Conservation (phyloP, 2,888 invertebrate genomes). For the Ectobius pallidus region DNA sequence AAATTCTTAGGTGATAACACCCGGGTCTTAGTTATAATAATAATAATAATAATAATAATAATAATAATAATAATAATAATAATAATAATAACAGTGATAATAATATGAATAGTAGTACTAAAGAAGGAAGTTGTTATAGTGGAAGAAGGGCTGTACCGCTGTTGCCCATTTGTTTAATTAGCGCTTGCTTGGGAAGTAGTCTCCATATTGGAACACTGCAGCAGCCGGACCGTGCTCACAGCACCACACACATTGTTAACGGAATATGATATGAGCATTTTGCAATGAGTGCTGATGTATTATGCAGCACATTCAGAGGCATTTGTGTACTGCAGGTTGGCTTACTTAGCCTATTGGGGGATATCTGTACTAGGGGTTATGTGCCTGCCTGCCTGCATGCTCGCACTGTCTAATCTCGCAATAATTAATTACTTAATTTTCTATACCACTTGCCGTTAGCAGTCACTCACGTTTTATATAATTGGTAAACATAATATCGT, state of each 20-base stretch:
- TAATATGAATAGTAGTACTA: neutral
- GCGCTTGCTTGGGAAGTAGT: conserved; percentile 20
- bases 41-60: neutral
- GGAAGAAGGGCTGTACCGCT: no score
- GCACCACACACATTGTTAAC: conserved; percentile 35
- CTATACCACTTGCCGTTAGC: no score
- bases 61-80: neutral
- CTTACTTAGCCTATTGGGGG: conserved; percentile 30
- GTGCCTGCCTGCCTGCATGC: neutral
- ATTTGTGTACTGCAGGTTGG: conserved; percentile 25
- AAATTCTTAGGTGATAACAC: conserved; percentile 10
- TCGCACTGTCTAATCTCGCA: conserved; percentile 17
- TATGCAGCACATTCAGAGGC: conserved; percentile 29
- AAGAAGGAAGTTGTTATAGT: no score
- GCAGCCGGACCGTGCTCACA: conserved; percentile 1
- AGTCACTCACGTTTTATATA: no score
- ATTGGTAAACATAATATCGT: no score
- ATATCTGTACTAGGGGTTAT: conserved; percentile 2
- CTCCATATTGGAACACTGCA: conserved; percentile 11
- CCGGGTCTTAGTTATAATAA: neutral
- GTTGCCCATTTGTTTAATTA: conserved; percentile 22
- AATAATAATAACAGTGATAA: neutral
- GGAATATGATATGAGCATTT: conserved; percentile 39
- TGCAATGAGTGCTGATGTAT: conserved; percentile 33
- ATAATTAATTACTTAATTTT: conserved; percentile 6